Evolutionary conservation across 2,797 vertebrate species (phyloP).

Genomic region (Chiroxiphia lanceolata): DNA sequence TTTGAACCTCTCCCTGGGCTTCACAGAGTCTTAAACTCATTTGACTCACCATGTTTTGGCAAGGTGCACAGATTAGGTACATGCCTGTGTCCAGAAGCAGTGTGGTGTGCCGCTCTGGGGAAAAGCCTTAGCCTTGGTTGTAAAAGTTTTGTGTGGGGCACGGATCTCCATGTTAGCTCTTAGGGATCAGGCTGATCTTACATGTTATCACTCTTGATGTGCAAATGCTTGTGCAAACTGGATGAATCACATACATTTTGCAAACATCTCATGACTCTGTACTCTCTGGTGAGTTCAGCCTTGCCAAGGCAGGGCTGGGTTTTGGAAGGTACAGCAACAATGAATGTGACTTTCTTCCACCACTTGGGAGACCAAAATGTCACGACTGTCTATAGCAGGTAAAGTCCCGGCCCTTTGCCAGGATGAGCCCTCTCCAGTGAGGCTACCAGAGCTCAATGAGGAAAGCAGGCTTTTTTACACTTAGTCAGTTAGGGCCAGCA

Average conservation of each 20-base stretch:
- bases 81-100: background rate
- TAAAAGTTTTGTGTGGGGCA: background rate
- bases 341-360: background rate
- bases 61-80: background rate
- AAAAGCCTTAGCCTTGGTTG: background rate
- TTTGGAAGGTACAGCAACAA: background rate
- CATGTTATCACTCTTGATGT: background rate
- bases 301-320: background rate
- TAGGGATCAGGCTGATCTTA: background rate
- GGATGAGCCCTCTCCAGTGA: background rate
- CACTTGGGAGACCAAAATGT: background rate
- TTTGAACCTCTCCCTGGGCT: background rate
- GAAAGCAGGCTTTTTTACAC: background rate
- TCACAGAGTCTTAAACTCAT: background rate
- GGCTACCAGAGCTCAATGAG: background rate
- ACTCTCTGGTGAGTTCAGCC: background rate
- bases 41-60: background rate
- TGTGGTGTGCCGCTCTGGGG: background rate
- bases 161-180: background rate
- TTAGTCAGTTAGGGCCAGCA: background rate
- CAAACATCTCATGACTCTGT: background rate
- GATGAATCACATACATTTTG: conserved; percentile 13
- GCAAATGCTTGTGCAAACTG: conserved; percentile 27
- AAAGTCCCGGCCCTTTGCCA: background rate
- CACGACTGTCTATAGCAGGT: background rate